These are phyloP conservation scores for Brenthis hecate DNA, from an alignment of 2,888 invertebrate genomes.

Conservation along the genomic window DNA sequence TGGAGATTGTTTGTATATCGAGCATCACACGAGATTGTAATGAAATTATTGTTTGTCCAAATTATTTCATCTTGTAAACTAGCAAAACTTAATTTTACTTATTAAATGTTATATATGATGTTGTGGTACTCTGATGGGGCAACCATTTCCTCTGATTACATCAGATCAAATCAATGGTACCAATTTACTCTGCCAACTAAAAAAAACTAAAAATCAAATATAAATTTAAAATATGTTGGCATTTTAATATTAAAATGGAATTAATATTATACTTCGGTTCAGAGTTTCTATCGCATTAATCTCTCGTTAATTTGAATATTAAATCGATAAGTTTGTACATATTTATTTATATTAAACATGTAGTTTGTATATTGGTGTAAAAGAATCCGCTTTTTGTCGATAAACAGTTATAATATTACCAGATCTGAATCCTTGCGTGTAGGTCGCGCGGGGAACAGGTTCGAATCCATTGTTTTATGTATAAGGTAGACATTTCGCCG, in stretches of 20 bases:
- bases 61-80: slow-evolving; percentile 8
- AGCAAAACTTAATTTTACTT: background rate
- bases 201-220: background rate
- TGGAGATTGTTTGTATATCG: slow-evolving; percentile 41
- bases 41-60: slow-evolving; percentile 37
- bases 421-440: slow-evolving; percentile 35
- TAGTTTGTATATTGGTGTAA: slow-evolving; percentile 46
- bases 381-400: slow-evolving; percentile 33
- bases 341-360: slow-evolving; percentile 46
- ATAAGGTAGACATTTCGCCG: slow-evolving; percentile 10
- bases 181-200: background rate
- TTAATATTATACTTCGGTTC: slow-evolving; percentile 34
- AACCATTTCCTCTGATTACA: too few relatives aligned
- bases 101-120: too few relatives aligned
- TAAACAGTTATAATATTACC: slow-evolving; percentile 15
- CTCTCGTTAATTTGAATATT: slow-evolving; percentile 37
- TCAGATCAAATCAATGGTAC: too few relatives aligned
- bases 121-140: too few relatives aligned
- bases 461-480: slow-evolving; percentile 4
- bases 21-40: slow-evolving; percentile 42
- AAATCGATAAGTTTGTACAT: slow-evolving; percentile 44
- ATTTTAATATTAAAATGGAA: background rate
- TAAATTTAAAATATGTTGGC: background rate
- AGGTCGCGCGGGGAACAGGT: slow-evolving; percentile 11
- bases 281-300: slow-evolving; percentile 34